Evolutionary conservation across 2,888 invertebrate species (phyloP), one percentile per base, ranked within the genome.

Genomic region (Aleiodes testaceus): DNA sequence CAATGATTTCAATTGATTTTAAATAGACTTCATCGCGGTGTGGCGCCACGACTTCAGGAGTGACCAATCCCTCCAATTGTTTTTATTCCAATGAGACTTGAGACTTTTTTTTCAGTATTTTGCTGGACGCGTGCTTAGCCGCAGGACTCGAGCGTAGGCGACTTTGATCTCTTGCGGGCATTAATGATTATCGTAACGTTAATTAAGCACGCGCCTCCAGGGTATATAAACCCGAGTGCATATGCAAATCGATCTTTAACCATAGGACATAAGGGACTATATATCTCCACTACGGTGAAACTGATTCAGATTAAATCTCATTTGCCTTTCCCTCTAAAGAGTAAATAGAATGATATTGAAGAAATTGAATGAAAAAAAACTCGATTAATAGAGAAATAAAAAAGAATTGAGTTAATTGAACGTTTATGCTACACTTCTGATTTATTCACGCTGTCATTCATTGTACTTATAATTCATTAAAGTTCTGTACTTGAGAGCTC

Each of bases 241-340:
- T 78, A 78, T 78, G 78, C 76, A 78, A 78, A 78, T 78, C 75
- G 74, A 75, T 74, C 74, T 75, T 71, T 70, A 75, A 74, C 63
- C 63, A 69, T 49, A 74, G 72, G 74, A 74, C 71, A 50, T 63
- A 64, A 14, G 61, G 68, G 66, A 73, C 36, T 68, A 72, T 72
- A 76, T 76, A 74, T 74, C 72, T 36, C 36, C 7, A 75, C 74
- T 72, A 52, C 50, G 68, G 42, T 36, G 67, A 75, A 73, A 73
- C 14, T 12, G 18, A 20, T 72, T 77, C 70, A 74, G 72, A 42
- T 69, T 69, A 52, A 59, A 68, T 55, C 69, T 53, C 30, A 42
- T 26, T 16, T 42, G 59, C 49, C 61, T 61, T 72, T 65, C 69
- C 52, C 69, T 69, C 63, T 42, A 42, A 3, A n/a, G 49, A 16